Evolutionary conservation across 2,888 invertebrate genomes (phyloP).

Genomic region (Ichneumoninae sp.): DNA sequence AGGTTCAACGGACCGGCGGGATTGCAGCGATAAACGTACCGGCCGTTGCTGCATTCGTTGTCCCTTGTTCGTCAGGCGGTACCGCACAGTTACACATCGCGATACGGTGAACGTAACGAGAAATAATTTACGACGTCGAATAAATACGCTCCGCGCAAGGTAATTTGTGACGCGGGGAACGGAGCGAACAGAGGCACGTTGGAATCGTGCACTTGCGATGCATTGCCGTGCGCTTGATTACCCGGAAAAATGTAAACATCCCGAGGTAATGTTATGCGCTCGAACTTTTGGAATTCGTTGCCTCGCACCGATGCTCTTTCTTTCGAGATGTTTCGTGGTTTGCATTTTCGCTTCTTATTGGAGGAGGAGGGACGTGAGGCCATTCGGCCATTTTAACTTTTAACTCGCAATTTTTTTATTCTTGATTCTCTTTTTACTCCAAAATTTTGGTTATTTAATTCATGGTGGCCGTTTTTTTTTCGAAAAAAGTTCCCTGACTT

Average conservation of each 20-base stretch:
- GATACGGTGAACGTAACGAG: conserved; percentile 58
- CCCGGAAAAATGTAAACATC: conserved; percentile 54
- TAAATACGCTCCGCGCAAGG: conserved; percentile 38
- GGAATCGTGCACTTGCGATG: conserved; percentile 64
- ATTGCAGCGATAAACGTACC: conserved; percentile 12
- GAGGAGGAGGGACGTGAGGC: too few relatives aligned
- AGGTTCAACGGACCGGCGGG: conserved; percentile 12
- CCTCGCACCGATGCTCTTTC: too few relatives aligned
- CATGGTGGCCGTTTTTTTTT: too few relatives aligned
- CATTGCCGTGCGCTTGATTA: conserved; percentile 66
- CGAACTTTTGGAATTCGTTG: too few relatives aligned
- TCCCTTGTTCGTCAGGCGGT: background rate
- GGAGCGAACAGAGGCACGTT: conserved; percentile 5
- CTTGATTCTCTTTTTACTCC: too few relatives aligned
- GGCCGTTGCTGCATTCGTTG: conserved; percentile 28
- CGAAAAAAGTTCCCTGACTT: too few relatives aligned
- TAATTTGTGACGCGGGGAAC: conserved; percentile 38
- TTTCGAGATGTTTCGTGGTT: too few relatives aligned
- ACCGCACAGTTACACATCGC: conserved; percentile 2
- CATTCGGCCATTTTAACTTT: too few relatives aligned
- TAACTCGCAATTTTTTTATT: too few relatives aligned
- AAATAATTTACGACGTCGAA: conserved; percentile 69
- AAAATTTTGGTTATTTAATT: too few relatives aligned
- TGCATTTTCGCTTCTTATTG: too few relatives aligned
- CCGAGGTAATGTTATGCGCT: conserved; percentile 1